Percentiles rank a stretch among this genome's conserved stretches.
Evolutionary conservation across 1,140 invertebrate genomes (phyloP).

Genomic region (Pemphigus obesinymphae): DNA sequence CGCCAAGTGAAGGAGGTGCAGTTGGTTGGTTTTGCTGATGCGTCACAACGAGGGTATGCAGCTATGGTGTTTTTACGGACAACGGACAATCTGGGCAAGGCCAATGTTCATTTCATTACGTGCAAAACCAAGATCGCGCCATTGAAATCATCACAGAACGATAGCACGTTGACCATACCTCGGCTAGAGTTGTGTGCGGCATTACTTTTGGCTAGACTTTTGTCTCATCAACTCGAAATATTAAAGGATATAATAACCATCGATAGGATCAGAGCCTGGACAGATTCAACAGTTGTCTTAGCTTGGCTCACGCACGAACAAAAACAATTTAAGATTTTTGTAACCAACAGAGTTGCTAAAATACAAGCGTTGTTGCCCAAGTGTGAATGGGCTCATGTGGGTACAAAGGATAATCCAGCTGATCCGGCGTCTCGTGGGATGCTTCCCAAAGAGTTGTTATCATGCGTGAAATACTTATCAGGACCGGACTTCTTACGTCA

Average conservation of each 20-base stretch:
- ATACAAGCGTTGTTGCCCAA: no score
- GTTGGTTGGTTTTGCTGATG: conserved; percentile 1
- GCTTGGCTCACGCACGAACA: conserved; percentile 43
- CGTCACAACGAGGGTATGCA: conserved; percentile 29
- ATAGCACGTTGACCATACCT: background rate
- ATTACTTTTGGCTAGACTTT: background rate
- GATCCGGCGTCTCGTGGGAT: background rate
- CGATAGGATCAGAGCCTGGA: conserved; percentile 9
- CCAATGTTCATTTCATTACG: no score
- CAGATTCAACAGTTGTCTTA: conserved; percentile 43
- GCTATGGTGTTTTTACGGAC: background rate
- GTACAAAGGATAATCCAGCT: no score
- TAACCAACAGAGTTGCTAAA: conserved; percentile 22
- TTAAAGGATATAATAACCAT: background rate
- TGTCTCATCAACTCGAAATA: background rate
- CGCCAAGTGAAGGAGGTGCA: background rate
- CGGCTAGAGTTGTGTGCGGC: conserved; percentile 1
- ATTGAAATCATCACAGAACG: no score
- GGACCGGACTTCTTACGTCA: background rate
- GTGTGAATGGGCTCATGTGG: no score
- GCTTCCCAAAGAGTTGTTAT: background rate
- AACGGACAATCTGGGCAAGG: background rate
- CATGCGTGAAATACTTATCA: background rate
- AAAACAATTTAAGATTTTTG: conserved; percentile 23
- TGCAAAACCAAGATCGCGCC: no score